Percentiles rank a stretch among this genome's conserved stretches.
phyloP scores from a whole-genome alignment of 2,797 vertebrate species.

The Sphaeramia orbicularis region DNA sequence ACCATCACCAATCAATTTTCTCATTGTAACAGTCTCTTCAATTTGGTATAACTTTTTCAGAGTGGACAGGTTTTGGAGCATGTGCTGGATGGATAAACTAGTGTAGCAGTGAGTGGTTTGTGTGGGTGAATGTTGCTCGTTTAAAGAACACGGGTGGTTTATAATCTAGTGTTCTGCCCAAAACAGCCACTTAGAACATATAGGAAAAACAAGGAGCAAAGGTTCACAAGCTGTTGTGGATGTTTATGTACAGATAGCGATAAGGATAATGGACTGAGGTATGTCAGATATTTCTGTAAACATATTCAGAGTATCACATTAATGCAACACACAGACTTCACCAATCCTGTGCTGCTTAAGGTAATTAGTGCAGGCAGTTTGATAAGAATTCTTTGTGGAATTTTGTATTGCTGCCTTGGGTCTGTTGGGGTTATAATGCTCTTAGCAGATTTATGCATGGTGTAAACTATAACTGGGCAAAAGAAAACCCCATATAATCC shows the following conservation, averaged over 20 bases:
- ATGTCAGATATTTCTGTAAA: constrained; percentile 6
- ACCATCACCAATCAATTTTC: background rate
- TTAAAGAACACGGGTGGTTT: constrained; percentile 16
- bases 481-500: constrained; percentile 65
- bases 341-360: constrained; percentile 5
- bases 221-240: constrained; percentile 9
- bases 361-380: constrained; percentile 17
- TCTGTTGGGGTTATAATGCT: constrained; percentile 31
- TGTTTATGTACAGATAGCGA: constrained; percentile 1
- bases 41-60: background rate
- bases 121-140: constrained; percentile 25
- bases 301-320: background rate
- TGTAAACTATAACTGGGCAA: constrained; percentile 60
- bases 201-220: constrained; percentile 27
- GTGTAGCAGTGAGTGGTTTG: constrained; percentile 11
- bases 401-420: constrained; percentile 11
- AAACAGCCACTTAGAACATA: constrained; percentile 39
- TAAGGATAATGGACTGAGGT: constrained; percentile 2
- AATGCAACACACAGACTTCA: background rate
- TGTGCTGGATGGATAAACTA: background rate
- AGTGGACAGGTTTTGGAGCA: background rate
- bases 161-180: constrained; percentile 41
- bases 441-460: constrained; percentile 57
- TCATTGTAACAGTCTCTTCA: constrained; percentile 1
- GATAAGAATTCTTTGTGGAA: constrained; percentile 25